Conservation (phyloP, 2,888 invertebrate species). For the Phlogophora meticulosa region DNA sequence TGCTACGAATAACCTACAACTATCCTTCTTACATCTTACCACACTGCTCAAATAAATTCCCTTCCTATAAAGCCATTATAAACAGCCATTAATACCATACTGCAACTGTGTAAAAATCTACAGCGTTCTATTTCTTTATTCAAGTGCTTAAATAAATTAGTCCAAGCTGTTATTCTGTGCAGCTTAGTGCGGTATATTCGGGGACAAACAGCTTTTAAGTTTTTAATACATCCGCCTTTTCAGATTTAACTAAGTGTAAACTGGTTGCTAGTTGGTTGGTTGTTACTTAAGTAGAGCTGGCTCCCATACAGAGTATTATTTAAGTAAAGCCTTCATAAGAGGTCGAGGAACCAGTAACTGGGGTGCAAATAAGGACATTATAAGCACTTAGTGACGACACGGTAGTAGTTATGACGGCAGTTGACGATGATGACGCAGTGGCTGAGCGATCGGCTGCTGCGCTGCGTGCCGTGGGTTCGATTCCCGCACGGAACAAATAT, state of each 20-base stretch:
- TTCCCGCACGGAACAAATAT: too few relatives aligned
- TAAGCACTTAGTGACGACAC: too few relatives aligned
- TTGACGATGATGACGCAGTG: too few relatives aligned
- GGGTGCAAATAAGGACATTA: neutral
- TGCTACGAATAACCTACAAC: neutral
- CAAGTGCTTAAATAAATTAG: slow-evolving; percentile 42
- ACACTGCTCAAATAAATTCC: neutral
- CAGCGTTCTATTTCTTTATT: slow-evolving; percentile 1
- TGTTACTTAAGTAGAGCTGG: slow-evolving; percentile 17
- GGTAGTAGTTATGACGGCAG: too few relatives aligned
- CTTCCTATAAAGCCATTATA: neutral
- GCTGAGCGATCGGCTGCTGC: too few relatives aligned
- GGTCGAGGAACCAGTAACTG: neutral
- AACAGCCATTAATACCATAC: neutral
- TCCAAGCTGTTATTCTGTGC: slow-evolving; percentile 35
- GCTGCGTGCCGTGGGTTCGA: too few relatives aligned
- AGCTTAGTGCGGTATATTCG: slow-evolving; percentile 39
- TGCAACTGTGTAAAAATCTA: neutral
- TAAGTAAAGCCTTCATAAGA: neutral
- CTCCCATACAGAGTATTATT: neutral
- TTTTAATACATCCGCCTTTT: slow-evolving; percentile 40
- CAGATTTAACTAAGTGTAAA: slow-evolving; percentile 26
- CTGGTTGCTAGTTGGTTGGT: slow-evolving; percentile 16
- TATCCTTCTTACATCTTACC: neutral
- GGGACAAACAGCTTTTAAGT: slow-evolving; percentile 38